Percentiles rank a stretch among this genome's conserved stretches.
Evolutionary conservation across 2,113 vertebrate genomes (phyloP).

Genomic region (Enhydra lutris): DNA sequence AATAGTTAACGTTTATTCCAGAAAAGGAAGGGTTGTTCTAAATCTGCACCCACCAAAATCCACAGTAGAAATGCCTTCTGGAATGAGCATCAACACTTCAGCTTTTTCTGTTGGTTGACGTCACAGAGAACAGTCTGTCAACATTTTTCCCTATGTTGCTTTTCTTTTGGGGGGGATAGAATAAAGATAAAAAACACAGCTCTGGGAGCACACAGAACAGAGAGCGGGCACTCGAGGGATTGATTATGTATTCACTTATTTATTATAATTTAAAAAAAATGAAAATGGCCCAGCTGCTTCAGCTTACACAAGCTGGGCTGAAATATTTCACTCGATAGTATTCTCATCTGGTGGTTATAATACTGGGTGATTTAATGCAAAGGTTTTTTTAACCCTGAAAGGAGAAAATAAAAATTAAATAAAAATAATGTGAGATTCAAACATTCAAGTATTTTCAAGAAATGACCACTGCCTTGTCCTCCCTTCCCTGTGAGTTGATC

Average conservation of each 20-base stretch:
- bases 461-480: not conserved
- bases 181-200: constrained; percentile 47
- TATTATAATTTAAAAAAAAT: constrained; percentile 57
- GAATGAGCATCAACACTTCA: not conserved
- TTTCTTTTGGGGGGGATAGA: constrained; percentile 32
- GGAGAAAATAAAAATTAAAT: constrained; percentile 34
- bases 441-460: not conserved
- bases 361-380: constrained; percentile 15
- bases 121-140: constrained; percentile 43
- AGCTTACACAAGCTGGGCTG: constrained; percentile 21
- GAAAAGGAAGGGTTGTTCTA: constrained; percentile 24
- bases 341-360: constrained; percentile 42
- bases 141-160: constrained; percentile 9
- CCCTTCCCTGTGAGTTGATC: too few species aligned
- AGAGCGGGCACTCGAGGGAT: not conserved
- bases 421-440: not conserved
- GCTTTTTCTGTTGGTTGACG: not conserved
- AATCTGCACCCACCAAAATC: not conserved
- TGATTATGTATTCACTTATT: constrained; percentile 62
- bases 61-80: not conserved
- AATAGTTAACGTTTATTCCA: not conserved
- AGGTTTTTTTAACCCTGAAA: not conserved
- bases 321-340: constrained; percentile 27
- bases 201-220: constrained; percentile 14
- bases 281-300: constrained; percentile 51